Conservation (phyloP, 2,888 invertebrate species). For the Leucophenga montana region DNA sequence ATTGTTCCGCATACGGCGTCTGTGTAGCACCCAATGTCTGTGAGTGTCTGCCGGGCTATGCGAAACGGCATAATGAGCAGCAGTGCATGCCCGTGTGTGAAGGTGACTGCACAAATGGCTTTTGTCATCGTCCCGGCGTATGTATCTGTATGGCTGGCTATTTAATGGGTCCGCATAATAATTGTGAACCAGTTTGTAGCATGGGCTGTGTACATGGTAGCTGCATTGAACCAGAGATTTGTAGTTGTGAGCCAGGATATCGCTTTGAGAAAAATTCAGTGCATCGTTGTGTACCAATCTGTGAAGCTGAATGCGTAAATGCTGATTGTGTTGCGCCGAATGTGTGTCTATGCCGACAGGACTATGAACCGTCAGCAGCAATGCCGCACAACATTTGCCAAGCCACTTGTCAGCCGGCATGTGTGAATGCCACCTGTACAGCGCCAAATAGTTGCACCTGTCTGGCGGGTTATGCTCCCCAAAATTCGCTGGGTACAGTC, state of each 20-base stretch:
- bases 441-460: conserved; percentile 75
- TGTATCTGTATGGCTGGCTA: conserved; percentile 64
- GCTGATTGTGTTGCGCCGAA: conserved; percentile 71
- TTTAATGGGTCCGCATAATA: conserved; percentile 62
- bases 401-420: conserved; percentile 56
- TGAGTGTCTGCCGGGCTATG: conserved; percentile 63
- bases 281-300: conserved; percentile 64
- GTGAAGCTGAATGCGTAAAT: conserved; percentile 67
- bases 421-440: conserved; percentile 75
- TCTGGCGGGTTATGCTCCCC: conserved; percentile 70
- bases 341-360: conserved; percentile 60
- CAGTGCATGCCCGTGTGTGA: conserved; percentile 50
- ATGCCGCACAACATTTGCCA: conserved; percentile 37
- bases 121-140: conserved; percentile 55
- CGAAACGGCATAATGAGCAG: conserved; percentile 6
- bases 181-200: conserved; percentile 64
- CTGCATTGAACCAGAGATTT: conserved; percentile 73
- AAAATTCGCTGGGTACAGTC: conserved; percentile 55
- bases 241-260: conserved; percentile 49
- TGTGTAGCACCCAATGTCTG: conserved; percentile 62
- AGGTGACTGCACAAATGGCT: conserved; percentile 56
- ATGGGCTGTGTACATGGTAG: conserved; percentile 61
- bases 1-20: conserved; percentile 55
- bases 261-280: conserved; percentile 39
- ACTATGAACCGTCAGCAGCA: conserved; percentile 54